Conservation (phyloP, 2,888 invertebrate species). For the Argyresthia albistria region DNA sequence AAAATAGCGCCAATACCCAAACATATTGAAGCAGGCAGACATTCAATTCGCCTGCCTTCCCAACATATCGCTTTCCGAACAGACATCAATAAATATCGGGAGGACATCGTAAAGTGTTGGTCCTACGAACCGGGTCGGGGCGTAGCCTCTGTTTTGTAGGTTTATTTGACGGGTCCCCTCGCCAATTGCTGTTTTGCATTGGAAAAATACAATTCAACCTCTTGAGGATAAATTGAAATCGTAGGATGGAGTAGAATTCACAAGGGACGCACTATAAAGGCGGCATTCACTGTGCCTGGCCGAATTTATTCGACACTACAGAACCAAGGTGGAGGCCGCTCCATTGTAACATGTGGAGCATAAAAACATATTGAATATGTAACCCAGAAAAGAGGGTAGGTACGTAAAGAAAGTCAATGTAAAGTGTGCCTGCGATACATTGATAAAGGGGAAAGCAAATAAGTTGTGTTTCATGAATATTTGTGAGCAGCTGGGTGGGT, state of each 20-base stretch:
- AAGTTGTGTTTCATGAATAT: no score
- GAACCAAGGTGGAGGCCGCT: conserved; percentile 10
- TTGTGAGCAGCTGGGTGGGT: no score
- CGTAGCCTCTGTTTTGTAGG: background rate
- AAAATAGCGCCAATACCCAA: conserved; percentile 14
- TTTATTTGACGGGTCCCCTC: conserved; percentile 13
- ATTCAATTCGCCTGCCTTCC: conserved; percentile 8
- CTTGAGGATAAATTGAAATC: conserved; percentile 53
- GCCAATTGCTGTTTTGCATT: conserved; percentile 43
- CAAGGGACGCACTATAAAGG: no score
- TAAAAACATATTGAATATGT: no score
- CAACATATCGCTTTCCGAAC: conserved; percentile 41
- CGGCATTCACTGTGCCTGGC: conserved; percentile 8
- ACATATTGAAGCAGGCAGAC: conserved; percentile 1
- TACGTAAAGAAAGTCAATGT: background rate
- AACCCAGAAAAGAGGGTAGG: background rate
- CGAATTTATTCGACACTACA: conserved; percentile 28
- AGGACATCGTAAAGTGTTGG: conserved; percentile 6
- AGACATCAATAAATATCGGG: conserved; percentile 46
- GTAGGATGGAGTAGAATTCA: conserved; percentile 13
- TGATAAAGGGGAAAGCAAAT: no score
- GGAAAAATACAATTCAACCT: conserved; percentile 41
- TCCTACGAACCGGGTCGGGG: no score
- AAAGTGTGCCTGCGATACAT: no score
- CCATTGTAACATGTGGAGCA: background rate